Evolutionary conservation across 2,797 vertebrate genomes (phyloP), one percentile per base, ranked within the genome.

Genomic region (Poecile montanus): DNA sequence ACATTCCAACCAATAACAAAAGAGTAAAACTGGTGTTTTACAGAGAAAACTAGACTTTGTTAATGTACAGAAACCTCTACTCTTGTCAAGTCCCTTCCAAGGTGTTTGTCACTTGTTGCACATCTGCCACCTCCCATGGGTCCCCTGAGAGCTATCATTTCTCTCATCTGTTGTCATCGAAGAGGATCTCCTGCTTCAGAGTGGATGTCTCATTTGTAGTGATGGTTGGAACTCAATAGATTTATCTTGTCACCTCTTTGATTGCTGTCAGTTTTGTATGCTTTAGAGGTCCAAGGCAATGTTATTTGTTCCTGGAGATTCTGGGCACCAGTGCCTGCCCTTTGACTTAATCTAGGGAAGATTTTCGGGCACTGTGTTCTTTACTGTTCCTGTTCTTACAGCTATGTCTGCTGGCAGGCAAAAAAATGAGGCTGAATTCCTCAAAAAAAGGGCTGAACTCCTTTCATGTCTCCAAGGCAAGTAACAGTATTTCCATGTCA

Each of bases 121-220:
- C 87, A 96, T 85, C 93, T 94, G 91, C 87, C 53, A 66, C 72
- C 76, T 96, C 82, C 93, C 29, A 4, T 16, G 8, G 45, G 76
- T 95, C 87, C 96, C 92, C 34, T 3, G 93, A 97, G 94, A 96
- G 63, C 94, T 96, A 94, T 97, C 96, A 96, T 73, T 60, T 22
- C 86, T 89, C 67, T 93, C 95, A 96, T 96, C 91, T 58, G 22
- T 96, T 95, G 84, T 95, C 85, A 96, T 71, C 11, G 19, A 96
- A 95, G 95, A 93, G 80, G 73, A 96, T 94, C 96, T 97, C 95
- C 96, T 96, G 89, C 95, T 96, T 92, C 67, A 67, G 61, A 72
- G 86, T 88, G 81, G 82, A 63, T 95, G 87, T 93, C 94, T 96
- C 93, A 94, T 78, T 71, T 47, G 47, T 62, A 78, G 84, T 87